A percentile compares a stretch with the other conserved stretches of the same genome.
Evolutionary conservation across 1,140 invertebrate genomes (phyloP).

Genomic region (Triops cancriformis): DNA sequence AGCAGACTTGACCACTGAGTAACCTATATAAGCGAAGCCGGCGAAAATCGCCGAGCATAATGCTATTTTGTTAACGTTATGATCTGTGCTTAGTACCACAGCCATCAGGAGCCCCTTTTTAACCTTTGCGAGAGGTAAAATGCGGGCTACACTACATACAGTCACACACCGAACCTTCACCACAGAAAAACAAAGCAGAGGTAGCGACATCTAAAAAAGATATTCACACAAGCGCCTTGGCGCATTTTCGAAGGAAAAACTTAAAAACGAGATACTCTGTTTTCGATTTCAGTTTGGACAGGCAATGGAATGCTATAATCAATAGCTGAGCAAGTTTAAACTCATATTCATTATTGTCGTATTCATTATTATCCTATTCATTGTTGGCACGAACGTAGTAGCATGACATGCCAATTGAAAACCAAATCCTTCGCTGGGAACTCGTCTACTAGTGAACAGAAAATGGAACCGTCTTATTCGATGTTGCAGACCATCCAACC

Average conservation of each 20-base stretch:
- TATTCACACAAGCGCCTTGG: not conserved
- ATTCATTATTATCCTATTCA: no score
- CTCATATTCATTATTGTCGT: no score
- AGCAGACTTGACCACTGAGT: constrained; percentile 45
- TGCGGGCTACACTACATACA: no score
- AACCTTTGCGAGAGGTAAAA: no score
- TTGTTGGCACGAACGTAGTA: no score
- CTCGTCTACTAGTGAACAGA: no score
- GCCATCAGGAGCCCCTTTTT: not conserved
- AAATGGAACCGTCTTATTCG: no score
- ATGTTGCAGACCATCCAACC: not conserved
- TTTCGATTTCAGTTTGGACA: not conserved
- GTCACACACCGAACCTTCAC: no score
- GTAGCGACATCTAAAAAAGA: not conserved
- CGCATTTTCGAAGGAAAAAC: not conserved
- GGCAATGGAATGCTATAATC: no score
- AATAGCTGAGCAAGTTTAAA: no score
- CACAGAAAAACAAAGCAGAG: not conserved
- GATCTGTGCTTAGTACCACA: constrained; percentile 20
- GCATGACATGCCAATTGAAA: no score
- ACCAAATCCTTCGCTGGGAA: no score
- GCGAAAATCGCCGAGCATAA: constrained; percentile 48
- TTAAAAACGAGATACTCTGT: not conserved
- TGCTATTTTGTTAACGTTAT: constrained; percentile 37
- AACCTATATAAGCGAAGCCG: constrained; percentile 48